A percentile compares a stretch with the other conserved stretches of the same genome.
Evolutionary conservation across 2,113 vertebrate species (phyloP).

Genomic region (Gracilinanus agilis): DNA sequence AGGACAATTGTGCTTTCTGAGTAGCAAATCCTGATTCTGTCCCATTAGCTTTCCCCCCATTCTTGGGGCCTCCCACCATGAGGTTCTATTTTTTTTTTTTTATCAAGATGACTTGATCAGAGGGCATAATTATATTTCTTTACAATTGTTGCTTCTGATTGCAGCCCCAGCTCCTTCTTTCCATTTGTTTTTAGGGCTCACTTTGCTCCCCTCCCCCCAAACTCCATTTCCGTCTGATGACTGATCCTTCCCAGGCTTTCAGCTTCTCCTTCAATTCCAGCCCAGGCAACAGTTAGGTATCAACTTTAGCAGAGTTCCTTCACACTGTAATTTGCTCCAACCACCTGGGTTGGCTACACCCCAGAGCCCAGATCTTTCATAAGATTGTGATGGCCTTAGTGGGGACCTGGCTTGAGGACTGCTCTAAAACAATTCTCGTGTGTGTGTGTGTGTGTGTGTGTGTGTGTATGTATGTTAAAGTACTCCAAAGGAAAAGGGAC

Average conservation of each 20-base stretch:
- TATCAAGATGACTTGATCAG: neutral
- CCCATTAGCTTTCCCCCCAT: neutral
- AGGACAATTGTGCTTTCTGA: neutral
- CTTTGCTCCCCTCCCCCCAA: neutral
- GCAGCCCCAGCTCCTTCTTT: neutral
- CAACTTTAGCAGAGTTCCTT: slow-evolving; percentile 34
- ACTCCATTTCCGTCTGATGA: slow-evolving; percentile 24
- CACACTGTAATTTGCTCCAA: neutral
- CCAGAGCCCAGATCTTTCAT: slow-evolving; percentile 52
- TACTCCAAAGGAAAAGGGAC: slow-evolving; percentile 65
- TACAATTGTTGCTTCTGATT: neutral
- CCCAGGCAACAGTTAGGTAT: slow-evolving; percentile 49
- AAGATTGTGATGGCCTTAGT: slow-evolving; percentile 16
- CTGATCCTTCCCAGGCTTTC: slow-evolving; percentile 42
- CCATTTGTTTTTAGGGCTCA: slow-evolving; percentile 51
- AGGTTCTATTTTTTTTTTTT: neutral
- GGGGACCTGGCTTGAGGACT: slow-evolving; percentile 22
- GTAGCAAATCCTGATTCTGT: neutral
- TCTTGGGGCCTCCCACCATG: neutral
- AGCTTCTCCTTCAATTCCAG: neutral
- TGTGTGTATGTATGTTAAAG: slow-evolving; percentile 47
- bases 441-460: slow-evolving; percentile 26
- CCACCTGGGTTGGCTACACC: slow-evolving; percentile 18
- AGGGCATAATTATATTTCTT: neutral
- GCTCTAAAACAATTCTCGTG: slow-evolving; percentile 10